Conservation (phyloP, 1,140 invertebrate genomes). For the Drosophila simulans region DNA sequence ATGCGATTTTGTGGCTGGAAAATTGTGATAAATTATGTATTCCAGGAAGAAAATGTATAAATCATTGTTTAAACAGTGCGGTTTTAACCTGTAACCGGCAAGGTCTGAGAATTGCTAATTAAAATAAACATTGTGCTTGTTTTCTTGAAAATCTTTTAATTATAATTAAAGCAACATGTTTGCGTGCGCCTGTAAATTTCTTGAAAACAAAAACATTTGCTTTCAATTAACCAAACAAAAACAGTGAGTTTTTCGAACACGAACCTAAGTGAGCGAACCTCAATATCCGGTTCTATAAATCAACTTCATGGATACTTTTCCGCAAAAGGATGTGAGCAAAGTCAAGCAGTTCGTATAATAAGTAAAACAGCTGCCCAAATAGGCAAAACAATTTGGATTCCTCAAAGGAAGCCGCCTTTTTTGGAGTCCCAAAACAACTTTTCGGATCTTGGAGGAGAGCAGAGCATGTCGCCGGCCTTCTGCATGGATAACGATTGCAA, state of each 20-base stretch:
- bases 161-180: conserved; percentile 12
- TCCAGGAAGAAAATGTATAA: conserved; percentile 2
- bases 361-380: neutral
- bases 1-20: neutral
- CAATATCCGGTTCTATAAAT: too few relatives aligned
- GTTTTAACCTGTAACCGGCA: conserved; percentile 3
- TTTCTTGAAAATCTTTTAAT: conserved; percentile 3
- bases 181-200: neutral
- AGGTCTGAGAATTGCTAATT: conserved; percentile 10
- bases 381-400: neutral
- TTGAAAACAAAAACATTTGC: conserved; percentile 2
- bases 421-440: neutral
- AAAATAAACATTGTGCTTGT: conserved; percentile 21
- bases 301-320: neutral
- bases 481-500: conserved; percentile 72
- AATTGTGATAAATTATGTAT: conserved; percentile 1
- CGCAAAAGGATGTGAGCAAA: neutral
- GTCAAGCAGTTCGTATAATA: too few relatives aligned
- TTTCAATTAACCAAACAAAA: neutral
- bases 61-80: conserved; percentile 1
- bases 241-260: neutral
- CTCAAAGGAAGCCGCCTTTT: neutral
- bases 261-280: too few relatives aligned
- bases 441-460: neutral
- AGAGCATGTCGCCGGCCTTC: conserved; percentile 75